Conservation (phyloP, 2,113 vertebrate species). For the Coturnix japonica region DNA sequence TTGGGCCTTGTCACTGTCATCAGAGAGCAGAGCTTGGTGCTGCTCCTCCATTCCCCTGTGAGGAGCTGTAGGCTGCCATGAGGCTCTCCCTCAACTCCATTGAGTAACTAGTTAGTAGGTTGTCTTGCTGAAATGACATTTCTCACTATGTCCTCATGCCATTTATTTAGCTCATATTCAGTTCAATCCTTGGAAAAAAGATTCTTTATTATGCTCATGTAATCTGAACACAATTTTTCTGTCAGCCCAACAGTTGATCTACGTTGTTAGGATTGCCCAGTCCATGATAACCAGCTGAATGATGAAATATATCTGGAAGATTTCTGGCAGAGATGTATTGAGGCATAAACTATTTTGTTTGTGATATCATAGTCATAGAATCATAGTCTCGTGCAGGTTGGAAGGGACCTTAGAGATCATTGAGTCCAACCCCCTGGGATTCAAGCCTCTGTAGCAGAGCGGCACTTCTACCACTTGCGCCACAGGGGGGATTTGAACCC, state of each 20-base stretch:
- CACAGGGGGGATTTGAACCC: too few species aligned
- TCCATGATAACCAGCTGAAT: background rate
- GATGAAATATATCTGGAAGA: background rate
- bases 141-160: background rate
- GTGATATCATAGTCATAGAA: too few species aligned
- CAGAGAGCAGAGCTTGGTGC: background rate
- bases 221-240: background rate
- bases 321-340: background rate
- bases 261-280: background rate
- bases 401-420: too few species aligned
- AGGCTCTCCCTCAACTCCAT: background rate
- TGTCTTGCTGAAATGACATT: background rate
- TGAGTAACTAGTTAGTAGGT: background rate
- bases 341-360: background rate
- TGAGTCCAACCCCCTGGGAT: too few species aligned
- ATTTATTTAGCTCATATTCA: background rate
- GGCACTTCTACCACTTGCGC: too few species aligned
- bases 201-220: background rate
- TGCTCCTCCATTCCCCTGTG: background rate
- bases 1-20: background rate
- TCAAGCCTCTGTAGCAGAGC: too few species aligned
- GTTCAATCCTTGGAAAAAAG: background rate
- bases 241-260: background rate
- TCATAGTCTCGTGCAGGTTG: too few species aligned
- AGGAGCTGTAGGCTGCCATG: background rate